Percentiles rank a stretch among this genome's conserved stretches.
Evolutionary conservation across 2,113 vertebrate species (phyloP).

Genomic region (Bubo blakistoni): DNA sequence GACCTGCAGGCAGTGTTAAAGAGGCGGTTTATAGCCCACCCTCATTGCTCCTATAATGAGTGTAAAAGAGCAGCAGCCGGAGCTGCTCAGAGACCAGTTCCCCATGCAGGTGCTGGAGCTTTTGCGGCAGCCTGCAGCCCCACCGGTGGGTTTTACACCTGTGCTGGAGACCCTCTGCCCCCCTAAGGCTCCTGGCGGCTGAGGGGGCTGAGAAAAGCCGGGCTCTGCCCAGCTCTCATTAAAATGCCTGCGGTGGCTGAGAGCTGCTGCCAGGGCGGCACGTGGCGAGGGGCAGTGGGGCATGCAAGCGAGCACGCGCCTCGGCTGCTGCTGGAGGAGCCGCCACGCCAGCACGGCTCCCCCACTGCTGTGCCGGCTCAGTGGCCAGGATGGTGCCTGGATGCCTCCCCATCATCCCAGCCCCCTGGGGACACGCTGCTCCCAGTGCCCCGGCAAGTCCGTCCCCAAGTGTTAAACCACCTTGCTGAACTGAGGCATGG

Average conservation of each 20-base stretch:
- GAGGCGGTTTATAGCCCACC: not conserved
- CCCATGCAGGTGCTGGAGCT: not conserved
- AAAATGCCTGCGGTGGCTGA: not conserved
- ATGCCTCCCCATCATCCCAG: not conserved
- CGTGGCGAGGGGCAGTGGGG: not conserved
- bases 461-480: not conserved
- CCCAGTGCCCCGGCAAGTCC: not conserved
- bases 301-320: not conserved
- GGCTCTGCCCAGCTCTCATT: constrained; percentile 16
- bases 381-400: not conserved
- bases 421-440: not conserved
- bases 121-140: not conserved
- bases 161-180: not conserved
- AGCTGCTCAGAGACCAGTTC: not conserved
- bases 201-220: not conserved
- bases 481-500: not conserved
- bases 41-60: not conserved
- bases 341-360: not conserved
- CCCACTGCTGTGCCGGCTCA: not conserved
- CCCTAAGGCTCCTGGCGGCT: not conserved
- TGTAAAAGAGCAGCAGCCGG: not conserved
- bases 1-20: not conserved
- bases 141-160: not conserved
- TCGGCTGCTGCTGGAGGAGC: not conserved
- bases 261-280: constrained; percentile 12